These are phyloP conservation scores for Thysanoteuthis rhombus DNA, from an alignment of 2,888 invertebrate species.

Conservation along the genomic window DNA sequence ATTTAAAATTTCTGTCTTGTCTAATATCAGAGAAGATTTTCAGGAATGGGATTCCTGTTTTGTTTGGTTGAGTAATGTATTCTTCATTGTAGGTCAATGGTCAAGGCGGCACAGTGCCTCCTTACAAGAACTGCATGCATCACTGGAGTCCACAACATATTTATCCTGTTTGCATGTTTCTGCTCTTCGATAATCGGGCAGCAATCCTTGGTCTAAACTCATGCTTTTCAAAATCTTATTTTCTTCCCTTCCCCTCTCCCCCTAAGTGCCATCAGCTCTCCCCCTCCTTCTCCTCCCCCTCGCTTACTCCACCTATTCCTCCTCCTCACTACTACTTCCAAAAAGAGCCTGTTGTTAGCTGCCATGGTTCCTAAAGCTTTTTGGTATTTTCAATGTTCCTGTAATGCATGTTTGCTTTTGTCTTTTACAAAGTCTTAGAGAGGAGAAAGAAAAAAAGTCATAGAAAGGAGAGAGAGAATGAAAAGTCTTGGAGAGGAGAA, in stretches of 20 bases:
- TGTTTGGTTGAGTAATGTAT: not conserved
- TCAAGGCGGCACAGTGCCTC: not conserved
- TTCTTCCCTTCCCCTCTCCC: not conserved
- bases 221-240: not conserved
- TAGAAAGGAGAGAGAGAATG: too few relatives aligned
- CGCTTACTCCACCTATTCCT: not conserved
- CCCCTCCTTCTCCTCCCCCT: not conserved
- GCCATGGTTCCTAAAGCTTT: not conserved
- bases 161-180: slow-evolving; percentile 12
- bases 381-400: not conserved
- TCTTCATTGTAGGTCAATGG: not conserved
- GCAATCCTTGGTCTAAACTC: not conserved
- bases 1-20: slow-evolving; percentile 12
- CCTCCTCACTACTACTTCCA: not conserved
- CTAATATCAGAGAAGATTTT: not conserved
- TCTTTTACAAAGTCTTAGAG: not conserved
- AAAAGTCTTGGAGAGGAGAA: too few relatives aligned
- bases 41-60: not conserved
- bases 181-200: not conserved
- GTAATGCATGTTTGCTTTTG: not conserved
- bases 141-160: not conserved
- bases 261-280: not conserved
- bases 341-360: not conserved
- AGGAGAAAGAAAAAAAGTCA: not conserved
- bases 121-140: not conserved